Conservation (phyloP, 2,113 vertebrate genomes). For the Hiodon tergisus region DNA sequence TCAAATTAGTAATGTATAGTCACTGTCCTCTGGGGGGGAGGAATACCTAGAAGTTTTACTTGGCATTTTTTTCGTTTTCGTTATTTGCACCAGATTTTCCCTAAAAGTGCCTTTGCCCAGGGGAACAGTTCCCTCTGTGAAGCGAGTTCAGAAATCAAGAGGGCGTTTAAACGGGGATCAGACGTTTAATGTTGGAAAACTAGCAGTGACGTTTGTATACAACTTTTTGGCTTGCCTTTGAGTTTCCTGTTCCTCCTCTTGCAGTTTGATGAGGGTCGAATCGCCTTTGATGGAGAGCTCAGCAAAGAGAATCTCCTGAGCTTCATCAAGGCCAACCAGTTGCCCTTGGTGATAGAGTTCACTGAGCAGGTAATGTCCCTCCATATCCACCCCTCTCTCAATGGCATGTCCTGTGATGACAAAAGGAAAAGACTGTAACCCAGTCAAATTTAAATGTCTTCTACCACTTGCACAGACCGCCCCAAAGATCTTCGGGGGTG, state of each 20-base stretch:
- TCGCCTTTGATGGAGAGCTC: conserved; percentile 82
- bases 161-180: no score
- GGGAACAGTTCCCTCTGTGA: no score
- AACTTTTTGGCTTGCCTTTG: background rate
- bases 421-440: background rate
- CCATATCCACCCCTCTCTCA: no score
- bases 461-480: conserved; percentile 69
- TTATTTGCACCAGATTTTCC: no score
- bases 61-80: no score
- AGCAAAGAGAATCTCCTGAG: conserved; percentile 77
- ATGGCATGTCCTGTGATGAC: no score
- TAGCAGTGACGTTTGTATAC: conserved; percentile 26
- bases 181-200: conserved; percentile 25
- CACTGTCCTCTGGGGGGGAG: no score
- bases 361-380: conserved; percentile 80
- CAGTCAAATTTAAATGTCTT: background rate
- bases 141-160: no score
- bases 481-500: conserved; percentile 97
- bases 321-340: conserved; percentile 88
- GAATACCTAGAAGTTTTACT: no score
- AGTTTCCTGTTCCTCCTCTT: conserved; percentile 24
- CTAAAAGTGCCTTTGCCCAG: no score
- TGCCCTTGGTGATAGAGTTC: conserved; percentile 96
- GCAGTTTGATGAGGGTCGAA: conserved; percentile 93
- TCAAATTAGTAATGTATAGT: no score